Conservation (phyloP, 2,797 vertebrate species). For the Hylomyscus alleni region DNA sequence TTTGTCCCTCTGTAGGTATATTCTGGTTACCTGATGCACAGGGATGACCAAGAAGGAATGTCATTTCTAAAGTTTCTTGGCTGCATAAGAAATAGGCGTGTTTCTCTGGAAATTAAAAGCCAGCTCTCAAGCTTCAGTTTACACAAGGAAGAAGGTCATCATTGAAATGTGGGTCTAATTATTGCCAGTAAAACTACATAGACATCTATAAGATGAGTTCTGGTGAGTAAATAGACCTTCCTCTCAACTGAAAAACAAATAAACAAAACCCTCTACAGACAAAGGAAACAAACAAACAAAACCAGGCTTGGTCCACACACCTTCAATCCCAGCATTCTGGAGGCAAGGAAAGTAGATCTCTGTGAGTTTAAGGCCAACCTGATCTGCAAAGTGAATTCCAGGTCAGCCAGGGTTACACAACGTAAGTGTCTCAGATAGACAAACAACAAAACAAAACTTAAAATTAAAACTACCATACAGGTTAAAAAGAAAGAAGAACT, state of each 20-base stretch:
- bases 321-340: not conserved
- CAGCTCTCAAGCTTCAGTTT: constrained; percentile 21
- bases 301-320: not conserved
- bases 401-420: not conserved
- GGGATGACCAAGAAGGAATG: not conserved
- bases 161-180: not conserved
- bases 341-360: not conserved
- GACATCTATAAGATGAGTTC: not conserved
- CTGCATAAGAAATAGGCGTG: not conserved
- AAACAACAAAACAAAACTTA: not conserved
- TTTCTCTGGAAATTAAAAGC: not conserved
- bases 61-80: constrained; percentile 15
- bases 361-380: not conserved
- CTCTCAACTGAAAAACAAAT: constrained; percentile 12
- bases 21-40: not conserved
- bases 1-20: not conserved
- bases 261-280: not conserved
- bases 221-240: constrained; percentile 24
- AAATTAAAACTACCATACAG: not conserved
- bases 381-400: not conserved
- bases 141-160: not conserved
- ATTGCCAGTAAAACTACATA: not conserved
- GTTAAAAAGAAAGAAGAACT: constrained; percentile 23
- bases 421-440: not conserved
- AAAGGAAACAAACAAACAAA: not conserved